Percentiles rank a stretch among this genome's conserved stretches.
phyloP scores from a whole-genome alignment of 2,113 vertebrate species.

The Lasiurus borealis region DNA sequence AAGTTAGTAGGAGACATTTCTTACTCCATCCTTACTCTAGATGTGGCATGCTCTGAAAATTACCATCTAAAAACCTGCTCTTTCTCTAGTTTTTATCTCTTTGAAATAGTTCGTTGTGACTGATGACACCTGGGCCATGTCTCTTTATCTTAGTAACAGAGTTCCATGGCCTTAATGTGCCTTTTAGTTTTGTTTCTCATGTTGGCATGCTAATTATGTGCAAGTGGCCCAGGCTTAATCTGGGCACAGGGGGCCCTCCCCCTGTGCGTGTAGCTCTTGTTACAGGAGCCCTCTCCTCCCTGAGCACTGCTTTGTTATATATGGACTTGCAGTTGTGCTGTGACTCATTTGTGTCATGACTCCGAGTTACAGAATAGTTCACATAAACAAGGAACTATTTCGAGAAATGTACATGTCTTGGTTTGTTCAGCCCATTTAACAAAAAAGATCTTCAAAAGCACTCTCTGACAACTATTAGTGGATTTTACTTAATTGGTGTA shows the following conservation, averaged over 20 bases:
- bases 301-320: neutral
- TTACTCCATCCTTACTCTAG: neutral
- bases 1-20: neutral
- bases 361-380: neutral
- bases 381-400: constrained; percentile 36
- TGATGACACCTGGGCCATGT: neutral
- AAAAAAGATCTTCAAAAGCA: neutral
- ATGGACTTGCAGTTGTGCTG: constrained; percentile 26
- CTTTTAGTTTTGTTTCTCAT: neutral
- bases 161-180: neutral
- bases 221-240: constrained; percentile 20
- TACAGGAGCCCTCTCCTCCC: neutral
- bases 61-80: neutral
- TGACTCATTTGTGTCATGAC: neutral
- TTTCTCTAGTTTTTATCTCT: neutral
- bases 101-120: neutral
- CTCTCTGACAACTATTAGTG: neutral
- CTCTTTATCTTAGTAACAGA: neutral
- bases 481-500: constrained; percentile 44
- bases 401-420: neutral
- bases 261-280: neutral
- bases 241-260: neutral
- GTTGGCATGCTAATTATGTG: constrained; percentile 18
- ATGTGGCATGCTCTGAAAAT: neutral
- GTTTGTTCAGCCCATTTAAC: neutral